These are phyloP conservation scores for Nasonia oneida DNA, from an alignment of 2,888 invertebrate species.

Conservation along the genomic window DNA sequence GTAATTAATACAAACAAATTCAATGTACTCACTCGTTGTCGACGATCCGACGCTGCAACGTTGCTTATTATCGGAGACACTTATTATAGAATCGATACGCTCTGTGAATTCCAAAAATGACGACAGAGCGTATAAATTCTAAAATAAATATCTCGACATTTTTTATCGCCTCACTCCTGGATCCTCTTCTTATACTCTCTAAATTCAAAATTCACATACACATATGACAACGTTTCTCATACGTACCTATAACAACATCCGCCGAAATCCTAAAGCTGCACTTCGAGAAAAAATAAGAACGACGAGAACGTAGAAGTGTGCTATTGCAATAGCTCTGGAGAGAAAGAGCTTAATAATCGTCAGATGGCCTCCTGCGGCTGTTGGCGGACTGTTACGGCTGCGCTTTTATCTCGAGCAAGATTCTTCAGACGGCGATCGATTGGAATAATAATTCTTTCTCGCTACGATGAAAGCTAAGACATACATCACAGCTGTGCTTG, in stretches of 20 bases:
- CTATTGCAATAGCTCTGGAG: conserved; percentile 12
- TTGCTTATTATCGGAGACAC: conserved; percentile 74
- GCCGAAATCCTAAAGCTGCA: background rate
- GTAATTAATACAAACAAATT: too few species aligned
- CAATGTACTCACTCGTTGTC: background rate
- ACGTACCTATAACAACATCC: background rate
- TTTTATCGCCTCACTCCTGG: background rate
- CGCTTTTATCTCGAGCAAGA: background rate
- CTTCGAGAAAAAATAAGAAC: background rate
- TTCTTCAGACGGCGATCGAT: background rate
- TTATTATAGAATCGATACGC: conserved; percentile 81
- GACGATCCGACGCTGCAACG: conserved; percentile 36
- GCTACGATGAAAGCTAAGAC: background rate
- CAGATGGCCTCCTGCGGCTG: conserved; percentile 16
- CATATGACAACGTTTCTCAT: background rate
- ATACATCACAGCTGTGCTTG: background rate
- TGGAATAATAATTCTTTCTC: background rate
- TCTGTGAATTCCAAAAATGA: conserved; percentile 79
- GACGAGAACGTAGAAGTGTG: background rate
- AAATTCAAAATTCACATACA: background rate
- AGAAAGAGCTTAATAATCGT: conserved; percentile 37
- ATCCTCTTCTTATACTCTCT: background rate
- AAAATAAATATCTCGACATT: conserved; percentile 79
- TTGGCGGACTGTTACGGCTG: conserved; percentile 7
- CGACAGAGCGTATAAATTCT: conserved; percentile 82